These are phyloP conservation scores for Lysiphlebus fabarum DNA, from an alignment of 1,140 invertebrate genomes.

Conservation along the genomic window DNA sequence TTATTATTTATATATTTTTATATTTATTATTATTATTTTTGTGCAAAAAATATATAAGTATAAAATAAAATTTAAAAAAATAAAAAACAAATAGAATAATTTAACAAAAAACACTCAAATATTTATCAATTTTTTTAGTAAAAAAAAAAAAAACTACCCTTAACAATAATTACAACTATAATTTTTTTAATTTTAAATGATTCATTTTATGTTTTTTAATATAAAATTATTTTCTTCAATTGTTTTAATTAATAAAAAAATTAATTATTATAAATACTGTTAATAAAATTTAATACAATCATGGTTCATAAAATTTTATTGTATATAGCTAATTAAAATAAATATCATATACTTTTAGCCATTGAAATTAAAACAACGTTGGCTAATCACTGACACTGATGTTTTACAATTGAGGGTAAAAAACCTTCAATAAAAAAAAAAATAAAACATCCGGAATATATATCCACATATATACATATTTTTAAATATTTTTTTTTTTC, in stretches of 20 bases:
- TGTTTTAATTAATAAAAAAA: too few relatives aligned
- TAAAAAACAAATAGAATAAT: background rate
- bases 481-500: too few relatives aligned
- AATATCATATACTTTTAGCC: constrained; percentile 30
- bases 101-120: too few relatives aligned
- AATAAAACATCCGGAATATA: background rate
- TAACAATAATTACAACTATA: too few relatives aligned
- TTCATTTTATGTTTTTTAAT: too few relatives aligned
- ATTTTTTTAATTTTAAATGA: too few relatives aligned
- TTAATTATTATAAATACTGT: too few relatives aligned
- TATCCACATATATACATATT: too few relatives aligned
- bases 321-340: constrained; percentile 47
- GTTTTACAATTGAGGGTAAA: constrained; percentile 13
- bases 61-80: too few relatives aligned
- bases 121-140: too few relatives aligned
- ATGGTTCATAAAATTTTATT: constrained; percentile 33
- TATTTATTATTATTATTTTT: constrained; percentile 1
- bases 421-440: constrained; percentile 5
- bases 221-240: too few relatives aligned
- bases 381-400: constrained; percentile 31
- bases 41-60: background rate
- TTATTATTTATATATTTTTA: background rate
- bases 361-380: constrained; percentile 36
- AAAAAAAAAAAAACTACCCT: too few relatives aligned
- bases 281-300: constrained; percentile 16